Base-by-base conservation (phyloP, 2,113 vertebrate genomes). In the Solenodon paradoxus region DNA sequence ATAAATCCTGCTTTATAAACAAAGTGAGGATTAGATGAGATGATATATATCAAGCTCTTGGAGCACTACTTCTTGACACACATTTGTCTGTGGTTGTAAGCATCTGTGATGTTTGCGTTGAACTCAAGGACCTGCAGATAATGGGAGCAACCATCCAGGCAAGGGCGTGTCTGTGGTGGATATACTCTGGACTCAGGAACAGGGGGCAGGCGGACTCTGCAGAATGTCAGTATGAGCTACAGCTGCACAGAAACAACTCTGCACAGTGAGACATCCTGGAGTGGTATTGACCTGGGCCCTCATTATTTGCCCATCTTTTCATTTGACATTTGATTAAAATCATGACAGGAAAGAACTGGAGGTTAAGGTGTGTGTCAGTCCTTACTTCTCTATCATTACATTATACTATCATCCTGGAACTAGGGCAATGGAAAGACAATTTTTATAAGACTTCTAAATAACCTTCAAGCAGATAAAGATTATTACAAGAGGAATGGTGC, bases 401-500 rank as follows among this genome's bases (percentile, higher is more conserved):
- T 95, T 96, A 90, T 92, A 88, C 66, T 92, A 69, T 69, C 59
- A 68, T 8, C 77, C 85, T 94, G 96, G 90, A 93, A 96, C 63
- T 51, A 66, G 64, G 47, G 85, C 90, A 79, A 96, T 81, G 84
- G 90, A 90, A 97, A 94, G 94, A 94, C 91, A 94, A 85, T 96
- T 97, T 97, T 97, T 95, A 94, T 87, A 95, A 92, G 71, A 88
- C 78, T 42, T 85, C 77, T 92, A 96, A 97, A 94, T 96, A 96
- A 96, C 84, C 47, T 95, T 90, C 66, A 51, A 80, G 38, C 15
- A 78, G 94, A 94, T 95, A 77, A 96, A 95, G 88, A 92, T 94
- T 95, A 92, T 94, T 85, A 81, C 42, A 24, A 61, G 81, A 90
- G 40, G 47, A 77, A 72, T 88, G 61, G 59, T 30, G 6, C 69